A percentile compares a stretch with the other conserved stretches of the same genome.
Conservation (phyloP, 92 coral and sea anemone species). For the Bergia puertoricense region DNA sequence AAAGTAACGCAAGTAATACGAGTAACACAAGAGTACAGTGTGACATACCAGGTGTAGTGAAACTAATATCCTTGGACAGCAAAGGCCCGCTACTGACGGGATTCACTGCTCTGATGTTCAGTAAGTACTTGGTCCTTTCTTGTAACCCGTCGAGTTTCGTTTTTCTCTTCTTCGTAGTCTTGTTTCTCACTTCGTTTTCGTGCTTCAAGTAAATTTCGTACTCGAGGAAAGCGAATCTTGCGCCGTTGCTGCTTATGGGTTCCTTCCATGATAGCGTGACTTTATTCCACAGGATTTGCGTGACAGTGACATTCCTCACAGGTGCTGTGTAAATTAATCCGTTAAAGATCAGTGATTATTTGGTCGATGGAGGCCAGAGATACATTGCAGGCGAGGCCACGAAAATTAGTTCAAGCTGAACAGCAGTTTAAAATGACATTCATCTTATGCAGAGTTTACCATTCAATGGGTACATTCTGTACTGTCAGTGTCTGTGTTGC, state of each 20-base stretch:
- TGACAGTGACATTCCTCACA: constrained; percentile 51
- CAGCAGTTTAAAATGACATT: no score
- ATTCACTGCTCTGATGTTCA: constrained; percentile 61
- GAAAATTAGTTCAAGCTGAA: no score
- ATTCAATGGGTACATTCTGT: no score
- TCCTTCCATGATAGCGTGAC: constrained; percentile 72
- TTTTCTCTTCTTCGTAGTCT: constrained; percentile 41
- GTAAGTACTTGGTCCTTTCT: constrained; percentile 60
- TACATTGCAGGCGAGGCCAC: neutral
- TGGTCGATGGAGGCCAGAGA: no score
- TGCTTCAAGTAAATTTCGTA: neutral
- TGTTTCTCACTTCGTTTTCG: neutral
- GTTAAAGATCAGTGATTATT: neutral
- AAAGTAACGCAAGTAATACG: neutral
- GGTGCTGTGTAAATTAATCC: constrained; percentile 39
- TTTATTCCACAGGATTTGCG: constrained; percentile 61
- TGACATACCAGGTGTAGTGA: constrained; percentile 63
- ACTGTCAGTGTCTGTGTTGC: no score
- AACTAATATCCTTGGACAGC: constrained; percentile 29
- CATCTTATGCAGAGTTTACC: no score
- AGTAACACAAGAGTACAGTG: neutral
- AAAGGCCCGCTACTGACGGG: constrained; percentile 64
- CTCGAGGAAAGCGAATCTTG: constrained; percentile 49
- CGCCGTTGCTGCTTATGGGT: constrained; percentile 44
- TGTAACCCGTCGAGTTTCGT: constrained; percentile 55